phyloP scores from a whole-genome alignment of 2,797 vertebrate species.

The Alcedo quadribrachys region DNA sequence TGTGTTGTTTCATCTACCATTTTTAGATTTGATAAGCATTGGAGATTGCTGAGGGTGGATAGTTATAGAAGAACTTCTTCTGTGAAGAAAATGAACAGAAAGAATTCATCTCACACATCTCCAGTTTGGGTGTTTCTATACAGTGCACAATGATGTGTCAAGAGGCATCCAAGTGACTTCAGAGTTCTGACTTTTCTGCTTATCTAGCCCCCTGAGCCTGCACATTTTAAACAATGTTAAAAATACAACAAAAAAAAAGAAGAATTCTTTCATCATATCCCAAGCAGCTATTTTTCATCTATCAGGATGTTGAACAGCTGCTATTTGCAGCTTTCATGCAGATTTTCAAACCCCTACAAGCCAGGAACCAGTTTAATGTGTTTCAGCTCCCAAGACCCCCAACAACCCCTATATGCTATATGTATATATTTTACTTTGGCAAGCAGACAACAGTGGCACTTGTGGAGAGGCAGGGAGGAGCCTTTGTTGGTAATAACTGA shows the following conservation, averaged over 20 bases:
- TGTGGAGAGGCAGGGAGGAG: neutral
- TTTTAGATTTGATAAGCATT: neutral
- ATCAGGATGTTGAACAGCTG: neutral
- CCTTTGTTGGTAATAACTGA: neutral
- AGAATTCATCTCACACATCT: neutral
- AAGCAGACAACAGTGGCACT: neutral
- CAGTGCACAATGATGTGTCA: neutral
- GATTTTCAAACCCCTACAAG: neutral
- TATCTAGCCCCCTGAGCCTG: neutral
- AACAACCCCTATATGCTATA: neutral
- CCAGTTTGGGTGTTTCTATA: neutral
- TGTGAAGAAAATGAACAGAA: neutral
- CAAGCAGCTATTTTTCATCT: neutral
- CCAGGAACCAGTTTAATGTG: neutral
- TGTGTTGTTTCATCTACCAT: neutral
- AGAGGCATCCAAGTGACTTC: neutral
- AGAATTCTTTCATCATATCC: neutral
- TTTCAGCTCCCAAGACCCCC: neutral
- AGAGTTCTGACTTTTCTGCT: neutral
- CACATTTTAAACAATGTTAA: neutral
- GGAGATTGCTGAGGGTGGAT: neutral
- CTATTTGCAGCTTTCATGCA: neutral
- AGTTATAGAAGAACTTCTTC: neutral
- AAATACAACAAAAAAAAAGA: neutral
- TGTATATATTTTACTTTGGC: neutral